Evolutionary conservation across 2,888 invertebrate species (phyloP).

Genomic region (Xestoiulus laeticollis): DNA sequence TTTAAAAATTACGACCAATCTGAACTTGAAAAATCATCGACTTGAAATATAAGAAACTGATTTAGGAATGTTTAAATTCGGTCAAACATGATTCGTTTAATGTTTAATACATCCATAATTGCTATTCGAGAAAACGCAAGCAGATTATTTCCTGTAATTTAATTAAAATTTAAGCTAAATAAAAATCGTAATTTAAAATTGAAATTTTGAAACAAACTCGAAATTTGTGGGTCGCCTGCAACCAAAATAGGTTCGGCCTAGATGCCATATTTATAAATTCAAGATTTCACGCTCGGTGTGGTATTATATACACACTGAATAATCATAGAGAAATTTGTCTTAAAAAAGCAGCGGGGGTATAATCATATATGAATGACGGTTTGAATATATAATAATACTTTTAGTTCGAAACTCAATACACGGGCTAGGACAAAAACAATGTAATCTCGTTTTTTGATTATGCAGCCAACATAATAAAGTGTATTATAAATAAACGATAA

Average conservation of each 20-base stretch:
- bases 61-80: background rate
- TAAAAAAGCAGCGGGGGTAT: slow-evolving; percentile 10
- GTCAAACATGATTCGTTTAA: background rate
- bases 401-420: slow-evolving; percentile 1
- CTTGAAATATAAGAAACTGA: too few relatives aligned
- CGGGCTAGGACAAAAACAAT: slow-evolving; percentile 9
- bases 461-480: slow-evolving; percentile 10
- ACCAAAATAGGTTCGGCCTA: slow-evolving; percentile 35
- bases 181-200: background rate
- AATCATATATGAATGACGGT: background rate
- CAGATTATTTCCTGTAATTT: background rate
- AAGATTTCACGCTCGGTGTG: slow-evolving; percentile 35
- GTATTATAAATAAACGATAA: slow-evolving; percentile 29
- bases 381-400: background rate
- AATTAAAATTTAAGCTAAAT: background rate
- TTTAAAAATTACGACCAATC: too few relatives aligned
- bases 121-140: background rate
- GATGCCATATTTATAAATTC: slow-evolving; percentile 9
- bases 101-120: background rate
- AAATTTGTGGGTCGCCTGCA: slow-evolving; percentile 3
- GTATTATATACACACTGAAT: background rate
- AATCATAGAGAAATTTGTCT: slow-evolving; percentile 19
- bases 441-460: slow-evolving; percentile 1
- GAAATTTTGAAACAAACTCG: background rate
- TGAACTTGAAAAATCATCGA: too few relatives aligned